These are phyloP conservation scores for Nothura maculosa DNA, from an alignment of 2,797 vertebrate species.

Conservation along the genomic window DNA sequence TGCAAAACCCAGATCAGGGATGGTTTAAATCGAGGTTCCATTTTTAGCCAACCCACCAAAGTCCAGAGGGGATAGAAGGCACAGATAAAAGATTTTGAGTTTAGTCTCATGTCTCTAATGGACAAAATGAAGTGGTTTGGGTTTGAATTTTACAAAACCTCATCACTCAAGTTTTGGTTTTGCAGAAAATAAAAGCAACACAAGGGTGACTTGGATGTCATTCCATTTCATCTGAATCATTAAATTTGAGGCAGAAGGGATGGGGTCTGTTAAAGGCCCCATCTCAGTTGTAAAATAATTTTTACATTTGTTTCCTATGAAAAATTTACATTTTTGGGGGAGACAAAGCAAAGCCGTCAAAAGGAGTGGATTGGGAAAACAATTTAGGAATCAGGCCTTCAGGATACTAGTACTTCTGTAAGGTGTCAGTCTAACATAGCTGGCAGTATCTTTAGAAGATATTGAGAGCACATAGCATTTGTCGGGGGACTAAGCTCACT, in stretches of 20 bases:
- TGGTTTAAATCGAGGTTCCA: constrained; percentile 54
- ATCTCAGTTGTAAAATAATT: neutral
- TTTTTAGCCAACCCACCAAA: constrained; percentile 66
- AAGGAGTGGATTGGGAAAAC: neutral
- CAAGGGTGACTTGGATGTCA: constrained; percentile 7
- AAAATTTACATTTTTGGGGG: constrained; percentile 32
- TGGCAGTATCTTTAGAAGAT: neutral
- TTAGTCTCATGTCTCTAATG: constrained; percentile 41
- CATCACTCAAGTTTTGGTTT: constrained; percentile 68
- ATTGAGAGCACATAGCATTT: neutral
- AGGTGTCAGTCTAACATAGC: neutral
- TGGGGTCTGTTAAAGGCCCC: neutral
- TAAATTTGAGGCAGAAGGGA: neutral
- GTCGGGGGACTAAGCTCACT: neutral
- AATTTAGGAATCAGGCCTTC: neutral
- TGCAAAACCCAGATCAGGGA: constrained; percentile 42
- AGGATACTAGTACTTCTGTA: neutral
- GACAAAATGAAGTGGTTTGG: constrained; percentile 49
- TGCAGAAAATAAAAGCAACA: constrained; percentile 58
- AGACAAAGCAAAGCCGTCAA: neutral
- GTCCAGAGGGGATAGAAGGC: constrained; percentile 48
- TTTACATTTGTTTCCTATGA: neutral
- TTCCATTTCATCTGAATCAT: constrained; percentile 56
- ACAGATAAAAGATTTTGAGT: constrained; percentile 62
- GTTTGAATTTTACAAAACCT: constrained; percentile 67